phyloP scores from a whole-genome alignment of 2,888 invertebrate genomes.

The Campopleginae sp. region DNA sequence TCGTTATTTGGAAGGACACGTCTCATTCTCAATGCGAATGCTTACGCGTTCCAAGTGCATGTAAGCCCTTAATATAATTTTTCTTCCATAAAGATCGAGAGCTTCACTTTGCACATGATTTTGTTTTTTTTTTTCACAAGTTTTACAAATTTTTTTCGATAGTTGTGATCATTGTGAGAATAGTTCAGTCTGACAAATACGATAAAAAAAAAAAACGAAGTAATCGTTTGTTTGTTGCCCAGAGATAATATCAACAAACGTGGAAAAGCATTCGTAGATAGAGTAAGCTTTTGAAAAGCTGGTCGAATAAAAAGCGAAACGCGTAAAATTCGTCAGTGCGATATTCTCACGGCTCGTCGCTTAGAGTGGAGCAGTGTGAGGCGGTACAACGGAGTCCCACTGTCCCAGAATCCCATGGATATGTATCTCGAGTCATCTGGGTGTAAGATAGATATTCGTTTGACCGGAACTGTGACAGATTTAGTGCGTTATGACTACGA shows the following conservation, averaged over 20 bases:
- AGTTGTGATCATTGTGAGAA: background rate
- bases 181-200: background rate
- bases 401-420: constrained; percentile 23
- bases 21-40: no score
- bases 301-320: background rate
- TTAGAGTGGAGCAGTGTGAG: background rate
- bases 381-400: background rate
- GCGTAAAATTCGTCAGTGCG: constrained; percentile 37
- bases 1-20: no score
- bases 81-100: background rate
- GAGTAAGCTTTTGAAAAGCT: background rate
- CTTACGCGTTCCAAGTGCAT: no score
- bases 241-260: background rate
- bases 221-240: background rate
- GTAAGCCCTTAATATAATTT: background rate
- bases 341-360: constrained; percentile 18
- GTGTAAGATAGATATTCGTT: constrained; percentile 53
- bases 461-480: constrained; percentile 54
- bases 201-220: background rate
- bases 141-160: background rate
- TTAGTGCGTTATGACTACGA: constrained; percentile 54
- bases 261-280: background rate
- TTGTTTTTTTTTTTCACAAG: background rate
- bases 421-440: background rate
- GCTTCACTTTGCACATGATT: background rate